Evolutionary conservation across 2,888 invertebrate species (phyloP), one percentile per base, ranked within the genome.

Genomic region (Encarsia formosa): DNA sequence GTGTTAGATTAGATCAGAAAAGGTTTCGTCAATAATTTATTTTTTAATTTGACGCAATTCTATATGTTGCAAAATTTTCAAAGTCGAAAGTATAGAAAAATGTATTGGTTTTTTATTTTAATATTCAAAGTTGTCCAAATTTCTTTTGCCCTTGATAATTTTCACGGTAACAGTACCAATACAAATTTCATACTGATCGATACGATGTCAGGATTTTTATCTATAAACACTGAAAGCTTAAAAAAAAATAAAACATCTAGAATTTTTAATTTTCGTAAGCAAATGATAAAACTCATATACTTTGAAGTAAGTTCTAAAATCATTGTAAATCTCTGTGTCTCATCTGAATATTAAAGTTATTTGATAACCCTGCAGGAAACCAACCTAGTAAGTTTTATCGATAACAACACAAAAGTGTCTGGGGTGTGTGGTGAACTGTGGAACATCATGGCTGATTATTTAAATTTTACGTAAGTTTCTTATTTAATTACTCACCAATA

Each of bases 401-500:
- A 57, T 3, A 54, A 60, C 24, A 39, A 52, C 8, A 58, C 57
- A 0, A 52, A 35, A 22, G 19, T 60, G 2, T 37, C 48, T 31
- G 60, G 60, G 1, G 24, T 52, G 11, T 48, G 24, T n/a, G 60
- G 60, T n/a, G 53, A 57, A 3, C 26, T 60, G 5, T 60, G 60
- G 60, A 56, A 24, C 1, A 43, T 34, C 37, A 42, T 60, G 0
- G 41, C 58, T n/a, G 50, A 52, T 9, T 52, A 57, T 20, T 18
- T 60, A 16, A 58, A 60, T 44, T 60, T 60, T 18, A 58, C 58
- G 60, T 60, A 45, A 1, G 46, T 43, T 19, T 18, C 3, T 9
- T n/a, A 15, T 34, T 11, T n/a, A 13, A 20, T 11, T 11, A 23
- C 18, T 41, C 13, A 16, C 16, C 20, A 13, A 20, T 13, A 37